Evolutionary conservation across 2,888 invertebrate species (phyloP), one percentile per base, ranked within the genome.

Genomic region (Perizoma flavofasciatum): DNA sequence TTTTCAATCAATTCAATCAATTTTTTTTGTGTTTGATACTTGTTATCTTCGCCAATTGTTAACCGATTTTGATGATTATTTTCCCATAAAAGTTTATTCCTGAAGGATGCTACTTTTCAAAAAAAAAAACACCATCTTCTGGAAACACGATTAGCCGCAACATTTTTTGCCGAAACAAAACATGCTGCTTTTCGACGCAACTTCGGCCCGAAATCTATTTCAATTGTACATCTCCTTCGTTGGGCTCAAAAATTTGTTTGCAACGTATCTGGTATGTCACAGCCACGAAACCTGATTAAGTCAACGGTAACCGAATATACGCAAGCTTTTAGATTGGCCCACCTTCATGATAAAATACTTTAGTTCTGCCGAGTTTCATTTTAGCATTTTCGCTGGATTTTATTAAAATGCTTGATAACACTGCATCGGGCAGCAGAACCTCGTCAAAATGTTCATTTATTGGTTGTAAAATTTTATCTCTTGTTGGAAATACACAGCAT

Each of bases 301-400:
- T 41, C 41, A 41, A 41, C 41, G 10, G 41, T 10, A n/a, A n/a
- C n/a, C 10, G 5, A 10, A 51, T n/a, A 47, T 7, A 22, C 43
- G 8, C 61, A 47, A 34, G 63, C 61, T 46, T 55, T 8, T 50
- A 37, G 63, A 62, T 77, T 71, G 66, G 48, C 61, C 78, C 77
- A 71, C 43, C 35, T 46, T 52, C 55, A 80, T 77, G 73, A 77
- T 77, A 77, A 79, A 83, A 80, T 77, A 79, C 78, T 81, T 78
- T 77, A 77, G 72, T 78, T 79, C 74, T 76, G 77, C 80, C 74
- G 78, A 83, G 73, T 81, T 82, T 78, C 77, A 77, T 80, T 81
- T 81, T 68, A 75, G 74, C 74, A 79, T 79, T 79, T 77, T 77
- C 71, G 70, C 76, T 71, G 76, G 80, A 77, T 79, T 79, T 83